Evolutionary conservation across 2,113 vertebrate genomes (phyloP), one percentile per base, ranked within the genome.

Genomic region (Ammodytes marinus): DNA sequence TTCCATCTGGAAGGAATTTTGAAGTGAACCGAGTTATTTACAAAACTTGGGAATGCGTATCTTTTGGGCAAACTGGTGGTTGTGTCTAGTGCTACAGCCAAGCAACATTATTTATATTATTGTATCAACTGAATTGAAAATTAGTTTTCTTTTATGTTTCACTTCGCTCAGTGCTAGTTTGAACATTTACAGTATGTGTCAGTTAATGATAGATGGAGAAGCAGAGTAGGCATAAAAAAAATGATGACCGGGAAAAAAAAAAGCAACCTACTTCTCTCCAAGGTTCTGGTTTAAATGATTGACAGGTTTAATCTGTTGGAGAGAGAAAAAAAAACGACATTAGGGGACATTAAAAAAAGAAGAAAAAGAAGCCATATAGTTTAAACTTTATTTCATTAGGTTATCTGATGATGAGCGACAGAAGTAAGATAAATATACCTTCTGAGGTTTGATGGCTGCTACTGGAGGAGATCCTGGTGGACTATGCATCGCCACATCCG

Each of bases 381-480:
- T 40, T 72, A 14, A 12, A 60, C 6, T 58, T 57, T 17, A 19
- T 64, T 15, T 58, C 8, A 27, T 19, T 5, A 1, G 0, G n/a
- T 54, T 40, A 53, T 60, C 3, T 27, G 3, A 17, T 7, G n/a
- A 47, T 8, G 42, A 43, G 68, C 15, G 75, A 10, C 17, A 14
- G 3, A n/a, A 6, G n/a, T 17, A 42, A 70, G 1, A 72, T 14
- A 53, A 27, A 39, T 11, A 69, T 95, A 98, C 98, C 96, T 97
- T 98, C 83, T 86, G 97, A 0, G 93, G 95, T 94, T 96, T 97
- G 83, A 96, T 93, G 85, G 96, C 78, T 45, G 96, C 95, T 74
- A 97, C 92, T 74, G 96, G 95, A 2, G 97, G 97, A 50, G 97
- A 97, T 64, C 94, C 96, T 2, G 97, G 96, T 0, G 97, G 96